Base-by-base conservation (phyloP, 2,113 vertebrate species). In the Rhodinocichla rosea region DNA sequence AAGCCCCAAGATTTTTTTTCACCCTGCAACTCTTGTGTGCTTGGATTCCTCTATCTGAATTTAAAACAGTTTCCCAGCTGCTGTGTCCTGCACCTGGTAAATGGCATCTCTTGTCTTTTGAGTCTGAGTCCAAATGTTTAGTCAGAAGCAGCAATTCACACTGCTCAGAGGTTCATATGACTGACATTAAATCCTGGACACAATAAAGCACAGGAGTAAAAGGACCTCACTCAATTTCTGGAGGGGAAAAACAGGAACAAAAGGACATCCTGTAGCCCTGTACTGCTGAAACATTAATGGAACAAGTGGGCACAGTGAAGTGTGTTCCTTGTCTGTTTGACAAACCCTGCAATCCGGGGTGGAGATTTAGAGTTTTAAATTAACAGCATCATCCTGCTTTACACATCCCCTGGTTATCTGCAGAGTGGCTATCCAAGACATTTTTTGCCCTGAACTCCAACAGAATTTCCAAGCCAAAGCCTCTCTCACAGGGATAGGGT, bases 401-500 rank as follows among this genome's bases (percentile, higher is more conserved):
- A 59, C 40, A 42, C 42, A 89, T 37, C 60, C n/a, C 40, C 81
- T 63, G 21, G 32, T 62, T 73, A 75, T 23, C 55, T 83, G 67
- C 55, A 63, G 40, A 94, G 42, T 62, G 23, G 16, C 28, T 40
- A 26, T 53, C 32, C 39, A 50, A 59, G 47, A 42, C 33, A 16
- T 17, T 69, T 77, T 28, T 16, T 7, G 32, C 35, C n/a, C 78
- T 49, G 16, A 86, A 65, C 37, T 65, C 35, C 15, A 27, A 30
- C 30, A 93, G 81, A 42, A 91, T 44, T 82, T 85, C 56, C 76
- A 55, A 85, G 52, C 62, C 68, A 45, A 82, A 49, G 47, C 20
- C 80, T 82, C 83, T 95, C 92, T 85, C 85, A 97, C 78, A 91
- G 73, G 85, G 87, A 71, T 94, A 87, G 32, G 10, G 60, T 96